A percentile compares a stretch with the other conserved stretches of the same genome.
These are phyloP conservation scores for Nothoprocta pentlandii DNA, from an alignment of 2,113 vertebrate genomes.

Conservation along the genomic window DNA sequence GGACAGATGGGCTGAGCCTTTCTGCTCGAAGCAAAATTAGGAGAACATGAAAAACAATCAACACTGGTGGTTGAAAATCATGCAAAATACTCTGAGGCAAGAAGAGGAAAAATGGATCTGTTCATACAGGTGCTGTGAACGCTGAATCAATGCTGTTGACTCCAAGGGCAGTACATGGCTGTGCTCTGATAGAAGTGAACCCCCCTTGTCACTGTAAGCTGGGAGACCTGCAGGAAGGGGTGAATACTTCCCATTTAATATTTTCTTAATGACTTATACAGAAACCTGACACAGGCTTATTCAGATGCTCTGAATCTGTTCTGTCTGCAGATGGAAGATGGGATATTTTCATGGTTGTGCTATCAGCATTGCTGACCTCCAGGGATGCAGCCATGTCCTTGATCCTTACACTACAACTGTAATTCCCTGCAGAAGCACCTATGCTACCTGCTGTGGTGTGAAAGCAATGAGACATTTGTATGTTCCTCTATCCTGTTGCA, in stretches of 20 bases:
- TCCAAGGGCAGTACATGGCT: accelerated
- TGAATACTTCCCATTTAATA: accelerated
- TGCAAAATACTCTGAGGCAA: not conserved
- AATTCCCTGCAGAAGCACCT: not conserved
- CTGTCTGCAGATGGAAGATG: not conserved
- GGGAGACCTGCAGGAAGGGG: accelerated
- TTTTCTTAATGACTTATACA: not conserved
- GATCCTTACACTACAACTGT: not conserved
- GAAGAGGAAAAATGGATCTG: not conserved
- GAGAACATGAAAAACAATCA: not conserved
- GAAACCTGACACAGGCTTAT: not conserved
- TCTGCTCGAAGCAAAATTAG: slow-evolving; percentile 1
- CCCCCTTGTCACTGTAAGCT: accelerated
- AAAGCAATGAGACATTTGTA: not conserved
- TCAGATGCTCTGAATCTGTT: not conserved
- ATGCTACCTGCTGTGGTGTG: not conserved
- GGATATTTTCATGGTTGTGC: not conserved
- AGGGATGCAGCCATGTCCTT: not conserved
- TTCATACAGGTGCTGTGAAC: not conserved
- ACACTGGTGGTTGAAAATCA: not conserved
- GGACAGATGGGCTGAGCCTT: not conserved
- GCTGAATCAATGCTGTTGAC: not conserved
- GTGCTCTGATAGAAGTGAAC: not conserved
- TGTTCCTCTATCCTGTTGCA: not conserved
- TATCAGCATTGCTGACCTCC: not conserved